Conservation (phyloP, 2,888 invertebrate species). For the Drosophila austrosaltans region DNA sequence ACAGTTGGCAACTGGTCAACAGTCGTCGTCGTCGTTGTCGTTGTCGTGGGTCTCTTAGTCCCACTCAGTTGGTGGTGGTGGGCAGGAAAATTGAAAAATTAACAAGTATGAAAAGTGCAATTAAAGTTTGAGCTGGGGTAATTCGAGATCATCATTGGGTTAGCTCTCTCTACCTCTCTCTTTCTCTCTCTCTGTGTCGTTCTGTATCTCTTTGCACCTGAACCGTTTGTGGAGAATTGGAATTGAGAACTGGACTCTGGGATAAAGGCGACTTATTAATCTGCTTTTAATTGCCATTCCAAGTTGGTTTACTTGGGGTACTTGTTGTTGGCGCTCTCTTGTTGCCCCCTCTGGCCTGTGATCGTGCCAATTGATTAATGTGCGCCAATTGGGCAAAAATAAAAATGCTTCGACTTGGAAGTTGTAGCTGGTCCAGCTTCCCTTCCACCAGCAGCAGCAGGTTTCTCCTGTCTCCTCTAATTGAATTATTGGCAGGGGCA, state of each 20-base stretch:
- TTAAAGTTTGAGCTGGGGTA: slow-evolving; percentile 67
- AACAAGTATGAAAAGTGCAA: slow-evolving; percentile 82
- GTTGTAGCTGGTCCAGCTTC: slow-evolving; percentile 18
- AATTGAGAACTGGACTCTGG: slow-evolving; percentile 44
- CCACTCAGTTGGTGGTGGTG: slow-evolving; percentile 40
- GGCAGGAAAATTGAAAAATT: slow-evolving; percentile 81
- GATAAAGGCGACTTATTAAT: slow-evolving; percentile 76
- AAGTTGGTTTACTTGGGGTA: slow-evolving; percentile 50
- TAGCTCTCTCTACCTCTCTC: slow-evolving; percentile 17
- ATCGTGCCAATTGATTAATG: slow-evolving; percentile 69
- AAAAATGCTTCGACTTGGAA: slow-evolving; percentile 73
- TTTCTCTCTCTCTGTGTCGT: not conserved
- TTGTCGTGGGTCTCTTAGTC: slow-evolving; percentile 32
- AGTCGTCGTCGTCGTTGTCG: slow-evolving; percentile 35
- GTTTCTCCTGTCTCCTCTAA: slow-evolving; percentile 47
- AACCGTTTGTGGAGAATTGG: slow-evolving; percentile 22
- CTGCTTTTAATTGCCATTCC: slow-evolving; percentile 79
- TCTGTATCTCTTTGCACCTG: slow-evolving; percentile 41
- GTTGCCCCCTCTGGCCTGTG: slow-evolving; percentile 41
- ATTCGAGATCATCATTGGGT: slow-evolving; percentile 58
- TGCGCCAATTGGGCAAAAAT: slow-evolving; percentile 74
- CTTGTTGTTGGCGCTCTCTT: slow-evolving; percentile 55
- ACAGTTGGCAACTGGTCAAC: slow-evolving; percentile 60
- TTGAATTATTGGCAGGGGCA: slow-evolving; percentile 77
- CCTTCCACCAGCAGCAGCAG: slow-evolving; percentile 16